Evolutionary conservation across 1,140 invertebrate species (phyloP).

Genomic region (Atta texana): DNA sequence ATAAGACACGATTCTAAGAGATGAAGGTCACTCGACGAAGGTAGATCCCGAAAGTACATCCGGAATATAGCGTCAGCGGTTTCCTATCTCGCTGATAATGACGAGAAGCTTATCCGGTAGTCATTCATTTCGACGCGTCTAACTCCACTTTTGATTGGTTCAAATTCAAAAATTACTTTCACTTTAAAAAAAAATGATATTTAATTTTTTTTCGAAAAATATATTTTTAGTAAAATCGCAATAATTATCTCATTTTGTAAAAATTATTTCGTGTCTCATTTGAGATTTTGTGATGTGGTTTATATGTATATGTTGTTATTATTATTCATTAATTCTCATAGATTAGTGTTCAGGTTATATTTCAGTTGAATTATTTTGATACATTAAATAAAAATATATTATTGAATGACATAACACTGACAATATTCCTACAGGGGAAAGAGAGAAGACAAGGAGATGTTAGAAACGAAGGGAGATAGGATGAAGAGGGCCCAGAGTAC

Average conservation of each 20-base stretch:
- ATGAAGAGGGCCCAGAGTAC: slow-evolving; percentile 45
- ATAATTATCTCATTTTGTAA: not conserved
- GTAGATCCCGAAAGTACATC: slow-evolving; percentile 20
- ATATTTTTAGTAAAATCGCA: not conserved
- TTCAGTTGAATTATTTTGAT: not conserved
- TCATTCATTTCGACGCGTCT: not conserved
- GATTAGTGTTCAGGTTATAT: not conserved
- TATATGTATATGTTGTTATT: not conserved
- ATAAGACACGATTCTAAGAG: slow-evolving; percentile 31
- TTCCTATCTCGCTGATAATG: slow-evolving; percentile 69
- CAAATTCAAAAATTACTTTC: not conserved
- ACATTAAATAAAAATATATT: not conserved
- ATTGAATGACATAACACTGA: slow-evolving; percentile 67
- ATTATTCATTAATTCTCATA: not conserved
- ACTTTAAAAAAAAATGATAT: not conserved
- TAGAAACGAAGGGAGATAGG: slow-evolving; percentile 12
- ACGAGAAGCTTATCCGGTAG: slow-evolving; percentile 23
- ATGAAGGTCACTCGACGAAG: slow-evolving; percentile 33
- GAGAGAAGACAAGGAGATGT: slow-evolving; percentile 45
- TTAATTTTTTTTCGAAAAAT: not conserved
- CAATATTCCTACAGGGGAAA: slow-evolving; percentile 51
- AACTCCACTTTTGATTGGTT: not conserved
- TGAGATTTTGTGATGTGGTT: not conserved
- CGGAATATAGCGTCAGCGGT: slow-evolving; percentile 49
- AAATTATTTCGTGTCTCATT: not conserved